Base-by-base conservation (phyloP, 2,113 vertebrate genomes). In the Anser cygnoides region DNA sequence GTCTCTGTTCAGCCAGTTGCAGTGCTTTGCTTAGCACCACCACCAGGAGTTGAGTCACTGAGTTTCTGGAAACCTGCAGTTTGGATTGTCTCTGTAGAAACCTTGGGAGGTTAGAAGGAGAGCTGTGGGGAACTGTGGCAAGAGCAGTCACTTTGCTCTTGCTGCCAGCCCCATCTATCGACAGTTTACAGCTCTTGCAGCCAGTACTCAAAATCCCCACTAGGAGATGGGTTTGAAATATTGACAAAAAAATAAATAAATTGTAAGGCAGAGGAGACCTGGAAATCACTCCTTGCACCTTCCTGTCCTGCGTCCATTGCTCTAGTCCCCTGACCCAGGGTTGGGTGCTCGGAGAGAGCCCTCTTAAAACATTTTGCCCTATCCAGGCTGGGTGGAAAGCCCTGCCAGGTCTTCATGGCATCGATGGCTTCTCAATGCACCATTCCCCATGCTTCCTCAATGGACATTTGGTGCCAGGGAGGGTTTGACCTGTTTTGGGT, bases 161-260 rank as follows among this genome's bases (percentile, higher is more conserved):
- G 87, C 80, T 79, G 61, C 61, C 70, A 93, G 88, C 90, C 31
- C 94, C 96, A 97, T 85, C 97, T 97, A 93, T 28, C 65, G 94
- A 59, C 89, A 41, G 70, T 59, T 73, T 18, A 4, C 10, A 4
- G 89, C 55, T 73, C 82, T 7, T 84, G 92, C 95, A 96, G 39
- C 1, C 58, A 58, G 39, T 49, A 15, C 59, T 11, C 75, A 12
- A 44, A 11, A 44, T 13, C 49, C 37, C 82, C 2, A 10, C 74
- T 13, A 1, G 72, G 76, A 44, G 10, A 20, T 10, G 41, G 8
- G 2, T 44, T 9, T 4, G 23, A 29, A 52, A 23, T 4, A 6
- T 1, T 52, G 50, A 52, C 10, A 1, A 25, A n/a, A 49, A 49
- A 46, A 20, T 2, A 20, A 46, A 19, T 9, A 46, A 44, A 3